Evolutionary conservation across 2,797 vertebrate species (phyloP).

Genomic region (Emydoidea blandingii): DNA sequence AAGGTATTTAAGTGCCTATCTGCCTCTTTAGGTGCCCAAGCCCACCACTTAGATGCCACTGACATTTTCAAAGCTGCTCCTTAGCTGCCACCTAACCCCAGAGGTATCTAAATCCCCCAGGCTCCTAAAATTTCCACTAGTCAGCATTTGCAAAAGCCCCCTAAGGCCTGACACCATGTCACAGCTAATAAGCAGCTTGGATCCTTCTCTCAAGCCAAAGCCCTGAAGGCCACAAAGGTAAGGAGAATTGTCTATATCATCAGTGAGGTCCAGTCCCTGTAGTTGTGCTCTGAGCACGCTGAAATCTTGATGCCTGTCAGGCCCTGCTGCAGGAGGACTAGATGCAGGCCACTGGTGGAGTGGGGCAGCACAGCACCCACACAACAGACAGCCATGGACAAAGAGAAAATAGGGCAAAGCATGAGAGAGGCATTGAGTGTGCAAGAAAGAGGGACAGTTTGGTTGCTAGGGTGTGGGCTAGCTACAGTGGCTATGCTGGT

Average conservation of each 20-base stretch:
- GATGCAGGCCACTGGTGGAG: background rate
- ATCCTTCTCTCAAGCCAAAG: background rate
- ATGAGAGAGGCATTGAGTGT: background rate
- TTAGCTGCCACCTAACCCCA: background rate
- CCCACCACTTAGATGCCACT: background rate
- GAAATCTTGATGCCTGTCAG: background rate
- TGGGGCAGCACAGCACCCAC: background rate
- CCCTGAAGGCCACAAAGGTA: background rate
- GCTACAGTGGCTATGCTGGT: background rate
- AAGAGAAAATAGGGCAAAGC: background rate
- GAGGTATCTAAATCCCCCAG: background rate
- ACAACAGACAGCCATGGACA: background rate
- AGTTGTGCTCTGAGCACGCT: background rate
- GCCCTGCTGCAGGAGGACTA: background rate
- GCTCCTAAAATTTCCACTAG: background rate
- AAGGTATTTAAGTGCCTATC: background rate
- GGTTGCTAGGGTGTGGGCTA: background rate
- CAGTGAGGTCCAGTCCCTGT: background rate
- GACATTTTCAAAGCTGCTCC: too few species aligned
- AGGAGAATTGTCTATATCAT: background rate
- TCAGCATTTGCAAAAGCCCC: background rate
- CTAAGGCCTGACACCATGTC: background rate
- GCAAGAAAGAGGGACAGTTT: background rate
- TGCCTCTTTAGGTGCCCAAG: background rate
- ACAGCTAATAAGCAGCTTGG: background rate